These are phyloP conservation scores for Decapterus maruadsi DNA, from an alignment of 2,797 vertebrate genomes.

Conservation along the genomic window DNA sequence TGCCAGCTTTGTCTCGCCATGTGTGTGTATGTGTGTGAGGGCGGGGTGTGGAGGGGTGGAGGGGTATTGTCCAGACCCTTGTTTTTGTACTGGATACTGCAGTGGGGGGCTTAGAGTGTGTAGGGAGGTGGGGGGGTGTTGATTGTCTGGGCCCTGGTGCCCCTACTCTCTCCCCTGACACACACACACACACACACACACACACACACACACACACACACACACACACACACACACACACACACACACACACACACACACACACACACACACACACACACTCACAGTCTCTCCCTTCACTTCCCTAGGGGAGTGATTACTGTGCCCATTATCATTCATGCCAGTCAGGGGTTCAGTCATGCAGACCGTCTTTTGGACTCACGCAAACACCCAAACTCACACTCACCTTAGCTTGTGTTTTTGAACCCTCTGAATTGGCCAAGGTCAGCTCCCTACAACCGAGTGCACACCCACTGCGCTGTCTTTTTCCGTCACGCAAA, in stretches of 20 bases:
- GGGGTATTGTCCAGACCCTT: constrained; percentile 33
- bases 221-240: constrained; percentile 51
- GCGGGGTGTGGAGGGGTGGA: neutral
- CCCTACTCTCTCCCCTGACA: constrained; percentile 45
- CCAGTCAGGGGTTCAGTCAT: constrained; percentile 73
- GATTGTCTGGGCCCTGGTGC: constrained; percentile 45
- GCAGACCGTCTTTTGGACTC: constrained; percentile 61
- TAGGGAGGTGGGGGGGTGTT: constrained; percentile 41
- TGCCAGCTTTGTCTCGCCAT: constrained; percentile 34
- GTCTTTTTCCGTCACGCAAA: constrained; percentile 32
- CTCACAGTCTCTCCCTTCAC: constrained; percentile 44
- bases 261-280: constrained; percentile 55
- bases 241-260: constrained; percentile 55
- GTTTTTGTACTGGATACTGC: constrained; percentile 61
- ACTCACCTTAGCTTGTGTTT: constrained; percentile 57
- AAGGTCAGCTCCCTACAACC: constrained; percentile 45
- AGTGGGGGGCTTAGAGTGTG: constrained; percentile 42
- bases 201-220: constrained; percentile 55
- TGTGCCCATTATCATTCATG: constrained; percentile 75
- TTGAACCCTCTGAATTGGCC: constrained; percentile 45
- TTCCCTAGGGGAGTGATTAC: constrained; percentile 65
- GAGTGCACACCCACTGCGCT: constrained; percentile 26
- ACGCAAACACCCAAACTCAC: constrained; percentile 44
- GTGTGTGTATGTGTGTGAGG: constrained; percentile 19
- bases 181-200: constrained; percentile 52